Evolutionary conservation across 2,888 invertebrate genomes (phyloP).

Genomic region (Tipula lateralis): DNA sequence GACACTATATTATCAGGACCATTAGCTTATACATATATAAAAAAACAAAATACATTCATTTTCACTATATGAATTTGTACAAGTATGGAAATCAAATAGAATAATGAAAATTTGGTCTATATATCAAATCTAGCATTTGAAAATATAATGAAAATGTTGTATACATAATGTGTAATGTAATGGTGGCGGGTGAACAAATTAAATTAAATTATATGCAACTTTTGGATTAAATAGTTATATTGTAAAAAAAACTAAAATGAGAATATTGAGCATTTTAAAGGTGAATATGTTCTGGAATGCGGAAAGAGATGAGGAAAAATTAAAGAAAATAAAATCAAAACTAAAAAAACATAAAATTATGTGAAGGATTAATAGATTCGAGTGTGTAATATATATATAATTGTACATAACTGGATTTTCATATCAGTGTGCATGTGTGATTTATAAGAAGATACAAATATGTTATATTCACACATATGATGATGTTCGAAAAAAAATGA

Average conservation of each 20-base stretch:
- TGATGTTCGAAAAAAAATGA: neutral
- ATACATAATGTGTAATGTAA: too few species aligned
- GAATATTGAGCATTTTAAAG: neutral
- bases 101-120: neutral
- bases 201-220: neutral
- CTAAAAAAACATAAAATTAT: neutral
- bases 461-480: neutral
- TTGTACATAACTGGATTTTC: neutral
- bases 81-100: neutral
- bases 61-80: neutral
- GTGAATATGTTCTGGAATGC: neutral
- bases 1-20: neutral
- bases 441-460: neutral
- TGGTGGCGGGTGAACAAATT: neutral
- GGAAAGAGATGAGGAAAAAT: neutral
- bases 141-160: neutral
- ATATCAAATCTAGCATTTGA: neutral
- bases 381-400: neutral
- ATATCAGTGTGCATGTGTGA: neutral
- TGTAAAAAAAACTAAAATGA: neutral
- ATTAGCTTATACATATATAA: neutral
- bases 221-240: constrained; percentile 15
- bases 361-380: neutral
- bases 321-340: neutral
- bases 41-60: neutral